These are phyloP conservation scores for Bombus huntii DNA, from an alignment of 1,140 invertebrate species.

Conservation along the genomic window DNA sequence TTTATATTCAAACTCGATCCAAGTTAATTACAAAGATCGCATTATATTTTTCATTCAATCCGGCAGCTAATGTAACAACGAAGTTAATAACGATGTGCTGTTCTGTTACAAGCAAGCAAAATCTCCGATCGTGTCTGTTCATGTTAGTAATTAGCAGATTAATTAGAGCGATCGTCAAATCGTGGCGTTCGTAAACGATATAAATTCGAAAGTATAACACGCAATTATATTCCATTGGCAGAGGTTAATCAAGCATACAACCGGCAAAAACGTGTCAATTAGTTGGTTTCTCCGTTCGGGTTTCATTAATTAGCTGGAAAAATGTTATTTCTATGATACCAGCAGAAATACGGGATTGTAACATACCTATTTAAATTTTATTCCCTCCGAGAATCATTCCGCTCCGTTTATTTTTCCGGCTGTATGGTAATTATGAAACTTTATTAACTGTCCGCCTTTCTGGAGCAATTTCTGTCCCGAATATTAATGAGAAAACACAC, in stretches of 20 bases:
- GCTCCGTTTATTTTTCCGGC: constrained; percentile 1
- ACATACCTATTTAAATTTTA: constrained; percentile 23
- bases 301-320: constrained; percentile 38
- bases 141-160: constrained; percentile 37
- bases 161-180: constrained; percentile 46
- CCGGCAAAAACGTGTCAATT: constrained; percentile 26
- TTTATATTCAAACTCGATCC: neutral
- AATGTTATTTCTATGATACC: constrained; percentile 14
- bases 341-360: neutral
- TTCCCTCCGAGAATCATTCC: constrained; percentile 25
- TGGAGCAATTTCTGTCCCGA: neutral
- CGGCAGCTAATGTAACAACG: neutral
- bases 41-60: constrained; percentile 12
- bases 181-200: constrained; percentile 30
- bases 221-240: constrained; percentile 26
- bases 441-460: constrained; percentile 22
- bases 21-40: constrained; percentile 18
- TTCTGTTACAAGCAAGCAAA: neutral
- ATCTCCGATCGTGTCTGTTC: constrained; percentile 18
- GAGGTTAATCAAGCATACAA: constrained; percentile 31
- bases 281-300: neutral
- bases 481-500: neutral
- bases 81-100: constrained; percentile 24
- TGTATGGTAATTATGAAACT: constrained; percentile 30
- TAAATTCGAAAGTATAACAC: constrained; percentile 37